phyloP scores from a whole-genome alignment of 2,888 invertebrate species.

The Allacma fusca region DNA sequence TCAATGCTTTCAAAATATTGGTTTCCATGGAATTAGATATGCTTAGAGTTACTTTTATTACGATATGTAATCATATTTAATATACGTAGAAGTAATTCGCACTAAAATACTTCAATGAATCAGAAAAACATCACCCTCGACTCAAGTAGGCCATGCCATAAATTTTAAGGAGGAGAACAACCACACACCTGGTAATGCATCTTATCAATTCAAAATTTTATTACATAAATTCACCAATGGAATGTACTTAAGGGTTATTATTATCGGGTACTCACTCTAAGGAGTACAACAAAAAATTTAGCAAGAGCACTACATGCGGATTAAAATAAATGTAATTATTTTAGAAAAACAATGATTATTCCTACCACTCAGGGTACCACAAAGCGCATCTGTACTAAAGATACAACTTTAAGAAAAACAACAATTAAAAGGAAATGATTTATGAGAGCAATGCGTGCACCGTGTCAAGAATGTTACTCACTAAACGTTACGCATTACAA shows the following conservation, averaged over 20 bases:
- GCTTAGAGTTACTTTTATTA: no score
- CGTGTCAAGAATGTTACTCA: constrained; percentile 23
- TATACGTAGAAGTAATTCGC: no score
- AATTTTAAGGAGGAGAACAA: not conserved
- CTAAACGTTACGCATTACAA: constrained; percentile 28
- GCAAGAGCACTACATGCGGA: not conserved
- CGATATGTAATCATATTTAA: no score
- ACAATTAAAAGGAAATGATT: constrained; percentile 21
- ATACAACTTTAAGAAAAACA: constrained; percentile 1
- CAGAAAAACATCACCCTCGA: no score
- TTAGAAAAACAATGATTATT: not conserved
- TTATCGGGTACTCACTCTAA: not conserved
- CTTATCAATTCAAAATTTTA: constrained; percentile 16
- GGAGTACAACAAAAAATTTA: constrained; percentile 1
- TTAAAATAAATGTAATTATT: constrained; percentile 9
- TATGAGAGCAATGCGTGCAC: constrained; percentile 30
- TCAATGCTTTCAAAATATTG: no score
- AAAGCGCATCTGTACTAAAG: not conserved
- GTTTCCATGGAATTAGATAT: no score
- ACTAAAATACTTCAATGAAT: no score
- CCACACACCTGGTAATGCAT: not conserved
- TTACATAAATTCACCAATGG: constrained; percentile 14
- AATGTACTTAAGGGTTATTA: not conserved
- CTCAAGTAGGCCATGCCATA: no score
- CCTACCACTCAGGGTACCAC: not conserved